Percentiles rank a stretch among this genome's conserved stretches.
These are phyloP conservation scores for Hemicentrotus pulcherrimus DNA, from an alignment of 35 echinoderm and acorn worm species.

Conservation along the genomic window DNA sequence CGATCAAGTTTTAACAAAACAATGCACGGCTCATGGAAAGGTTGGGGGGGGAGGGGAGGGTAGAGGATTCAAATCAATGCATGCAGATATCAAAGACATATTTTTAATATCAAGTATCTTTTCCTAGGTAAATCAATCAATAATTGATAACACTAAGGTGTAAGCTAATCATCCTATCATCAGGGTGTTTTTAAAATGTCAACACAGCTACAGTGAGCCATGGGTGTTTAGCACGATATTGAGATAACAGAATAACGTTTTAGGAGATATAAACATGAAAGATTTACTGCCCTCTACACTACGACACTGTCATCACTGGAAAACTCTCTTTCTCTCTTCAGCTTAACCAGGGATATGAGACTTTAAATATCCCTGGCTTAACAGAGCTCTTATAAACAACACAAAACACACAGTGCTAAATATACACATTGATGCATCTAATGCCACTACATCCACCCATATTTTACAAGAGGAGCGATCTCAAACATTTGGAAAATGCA, in stretches of 20 bases:
- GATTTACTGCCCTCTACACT: slow-evolving; percentile 10
- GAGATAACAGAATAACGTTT: not conserved
- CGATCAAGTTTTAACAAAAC: not conserved
- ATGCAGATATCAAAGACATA: not conserved
- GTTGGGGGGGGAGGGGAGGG: not conserved
- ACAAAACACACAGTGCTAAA: not conserved
- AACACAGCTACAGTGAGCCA: not conserved
- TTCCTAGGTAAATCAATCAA: not conserved
- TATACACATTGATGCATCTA: not conserved
- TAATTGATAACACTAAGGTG: not conserved
- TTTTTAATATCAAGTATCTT: not conserved
- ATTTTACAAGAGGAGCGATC: not conserved
- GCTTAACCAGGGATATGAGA: too few relatives aligned
- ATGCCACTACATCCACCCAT: not conserved
- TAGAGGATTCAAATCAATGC: not conserved
- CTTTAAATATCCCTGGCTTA: too few relatives aligned
- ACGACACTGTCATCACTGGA: not conserved
- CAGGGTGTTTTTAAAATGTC: not conserved
- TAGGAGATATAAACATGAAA: not conserved
- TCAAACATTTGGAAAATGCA: slow-evolving; percentile 25
- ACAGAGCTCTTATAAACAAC: not conserved
- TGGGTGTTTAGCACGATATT: not conserved
- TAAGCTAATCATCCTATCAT: not conserved
- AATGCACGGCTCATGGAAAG: not conserved
- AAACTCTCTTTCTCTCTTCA: not conserved